Conservation (phyloP, 1,140 invertebrate species). For the Drosophila seguyi region DNA sequence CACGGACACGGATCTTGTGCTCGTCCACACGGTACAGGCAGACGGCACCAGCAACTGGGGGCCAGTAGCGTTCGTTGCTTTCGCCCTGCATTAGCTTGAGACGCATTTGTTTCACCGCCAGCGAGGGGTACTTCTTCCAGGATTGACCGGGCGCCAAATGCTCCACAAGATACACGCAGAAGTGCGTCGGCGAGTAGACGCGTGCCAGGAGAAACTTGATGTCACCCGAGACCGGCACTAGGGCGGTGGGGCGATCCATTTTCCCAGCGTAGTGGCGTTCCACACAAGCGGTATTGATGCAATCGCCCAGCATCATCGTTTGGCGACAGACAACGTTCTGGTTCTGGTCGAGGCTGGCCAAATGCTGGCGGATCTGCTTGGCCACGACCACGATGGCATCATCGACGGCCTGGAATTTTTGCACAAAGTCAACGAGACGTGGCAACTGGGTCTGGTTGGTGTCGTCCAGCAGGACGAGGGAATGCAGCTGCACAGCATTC, state of each 20-base stretch:
- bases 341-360: not conserved
- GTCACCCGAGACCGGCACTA: conserved; percentile 30
- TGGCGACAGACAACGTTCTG: conserved; percentile 26
- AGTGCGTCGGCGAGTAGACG: conserved; percentile 54
- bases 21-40: not conserved
- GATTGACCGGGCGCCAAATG: conserved; percentile 15
- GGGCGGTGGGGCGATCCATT: conserved; percentile 3
- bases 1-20: conserved; percentile 23
- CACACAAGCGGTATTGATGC: conserved; percentile 24
- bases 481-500: not conserved
- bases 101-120: conserved; percentile 10
- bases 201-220: conserved; percentile 39
- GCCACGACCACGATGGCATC: conserved; percentile 17
- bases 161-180: conserved; percentile 54
- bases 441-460: conserved; percentile 50
- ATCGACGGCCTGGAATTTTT: conserved; percentile 45
- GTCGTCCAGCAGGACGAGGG: conserved; percentile 51
- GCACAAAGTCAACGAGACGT: conserved; percentile 58
- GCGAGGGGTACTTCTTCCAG: conserved; percentile 4
- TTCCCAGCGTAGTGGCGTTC: conserved; percentile 27
- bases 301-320: conserved; percentile 39
- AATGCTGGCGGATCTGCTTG: conserved; percentile 23
- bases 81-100: conserved; percentile 20
- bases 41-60: conserved; percentile 34
- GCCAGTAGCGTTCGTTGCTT: conserved; percentile 38